These are phyloP conservation scores for Eolophus roseicapilla DNA, from an alignment of 2,113 vertebrate species.

Conservation along the genomic window DNA sequence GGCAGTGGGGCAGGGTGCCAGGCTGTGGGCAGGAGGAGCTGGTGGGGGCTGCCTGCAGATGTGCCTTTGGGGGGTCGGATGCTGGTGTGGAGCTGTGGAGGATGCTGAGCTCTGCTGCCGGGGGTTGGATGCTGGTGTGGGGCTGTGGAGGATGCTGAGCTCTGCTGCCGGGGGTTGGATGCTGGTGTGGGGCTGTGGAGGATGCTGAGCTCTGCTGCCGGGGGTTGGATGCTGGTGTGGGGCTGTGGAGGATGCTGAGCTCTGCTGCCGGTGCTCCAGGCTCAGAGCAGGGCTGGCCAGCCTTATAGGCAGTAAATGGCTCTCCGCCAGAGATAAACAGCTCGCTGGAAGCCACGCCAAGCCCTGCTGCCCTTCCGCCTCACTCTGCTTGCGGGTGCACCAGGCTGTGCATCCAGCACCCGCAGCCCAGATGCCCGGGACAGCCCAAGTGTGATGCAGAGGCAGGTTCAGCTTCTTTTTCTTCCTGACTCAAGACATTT, in stretches of 20 bases:
- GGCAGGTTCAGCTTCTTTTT: neutral
- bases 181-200: too few species aligned
- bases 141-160: neutral
- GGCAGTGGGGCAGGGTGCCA: too few species aligned
- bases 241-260: neutral
- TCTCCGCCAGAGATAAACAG: neutral
- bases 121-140: neutral
- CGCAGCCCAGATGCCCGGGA: fast-evolving
- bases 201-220: too few species aligned
- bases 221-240: neutral
- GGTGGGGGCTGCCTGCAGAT: too few species aligned
- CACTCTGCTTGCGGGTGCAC: neutral
- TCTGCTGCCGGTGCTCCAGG: neutral
- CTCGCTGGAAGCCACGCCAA: neutral
- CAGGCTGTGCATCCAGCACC: neutral
- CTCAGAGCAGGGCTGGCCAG: neutral
- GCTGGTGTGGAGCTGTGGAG: too few species aligned
- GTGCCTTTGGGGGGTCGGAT: neutral
- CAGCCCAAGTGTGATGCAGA: fast-evolving
- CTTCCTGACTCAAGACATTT: neutral
- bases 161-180: too few species aligned
- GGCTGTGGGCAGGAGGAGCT: too few species aligned
- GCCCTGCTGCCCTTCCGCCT: neutral
- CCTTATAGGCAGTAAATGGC: neutral
- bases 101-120: neutral